Percentiles rank a stretch among this genome's conserved stretches.
These are phyloP conservation scores for Cnemophilus loriae DNA, from an alignment of 2,113 vertebrate genomes.

Conservation along the genomic window DNA sequence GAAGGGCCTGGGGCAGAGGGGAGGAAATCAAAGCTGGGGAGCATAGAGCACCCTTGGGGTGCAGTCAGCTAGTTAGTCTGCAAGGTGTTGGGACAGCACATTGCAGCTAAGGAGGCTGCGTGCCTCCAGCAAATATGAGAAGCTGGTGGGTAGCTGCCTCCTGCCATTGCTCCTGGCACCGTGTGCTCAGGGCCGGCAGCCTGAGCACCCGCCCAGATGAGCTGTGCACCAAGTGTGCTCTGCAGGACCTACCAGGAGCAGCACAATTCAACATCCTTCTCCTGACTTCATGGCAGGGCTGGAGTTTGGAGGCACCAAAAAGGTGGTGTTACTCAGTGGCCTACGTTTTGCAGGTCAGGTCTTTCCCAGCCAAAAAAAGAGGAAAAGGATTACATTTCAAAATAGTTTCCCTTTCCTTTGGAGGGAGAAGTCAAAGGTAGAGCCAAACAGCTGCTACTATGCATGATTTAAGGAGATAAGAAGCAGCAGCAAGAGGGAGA, in stretches of 20 bases:
- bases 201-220: fast-evolving
- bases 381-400: slow-evolving; percentile 47
- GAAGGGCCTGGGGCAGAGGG: background rate
- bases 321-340: background rate
- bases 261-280: background rate
- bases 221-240: background rate
- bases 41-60: fast-evolving
- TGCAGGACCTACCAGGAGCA: background rate
- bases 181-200: background rate
- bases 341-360: background rate
- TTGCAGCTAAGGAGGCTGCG: background rate
- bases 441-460: slow-evolving; percentile 53
- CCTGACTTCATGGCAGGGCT: background rate
- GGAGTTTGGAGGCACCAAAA: background rate
- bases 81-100: background rate
- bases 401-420: slow-evolving; percentile 39
- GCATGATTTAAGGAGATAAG: slow-evolving; percentile 58
- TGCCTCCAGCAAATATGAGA: background rate
- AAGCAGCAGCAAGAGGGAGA: slow-evolving; percentile 11
- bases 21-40: background rate
- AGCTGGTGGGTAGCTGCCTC: background rate
- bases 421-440: slow-evolving; percentile 17
- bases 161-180: background rate
- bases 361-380: slow-evolving; percentile 35
- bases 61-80: background rate